Evolutionary conservation across 2,888 invertebrate genomes (phyloP).

Genomic region (Agapetus fuscipes): DNA sequence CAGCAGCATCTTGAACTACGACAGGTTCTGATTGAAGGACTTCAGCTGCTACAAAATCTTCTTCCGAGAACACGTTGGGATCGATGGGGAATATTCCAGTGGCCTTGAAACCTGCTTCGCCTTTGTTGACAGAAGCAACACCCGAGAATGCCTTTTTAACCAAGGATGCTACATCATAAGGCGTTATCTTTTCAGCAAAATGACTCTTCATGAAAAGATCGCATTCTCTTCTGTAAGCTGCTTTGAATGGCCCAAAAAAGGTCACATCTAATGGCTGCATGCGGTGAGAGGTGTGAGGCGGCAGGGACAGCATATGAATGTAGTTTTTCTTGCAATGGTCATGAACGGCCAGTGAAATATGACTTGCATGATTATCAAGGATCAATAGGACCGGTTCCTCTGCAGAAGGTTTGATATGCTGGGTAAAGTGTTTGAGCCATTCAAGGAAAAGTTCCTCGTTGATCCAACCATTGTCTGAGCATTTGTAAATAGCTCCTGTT

Average conservation of each 20-base stretch:
- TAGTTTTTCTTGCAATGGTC: conserved; percentile 1
- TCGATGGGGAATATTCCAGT: conserved; percentile 26
- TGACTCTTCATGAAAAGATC: conserved; percentile 1
- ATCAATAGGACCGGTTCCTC: conserved; percentile 12
- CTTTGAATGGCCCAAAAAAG: conserved; percentile 1
- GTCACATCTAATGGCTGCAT: conserved; percentile 3
- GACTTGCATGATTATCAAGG: not conserved
- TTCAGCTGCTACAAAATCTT: conserved; percentile 22
- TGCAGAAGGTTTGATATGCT: conserved; percentile 21
- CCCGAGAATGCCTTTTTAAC: conserved; percentile 21
- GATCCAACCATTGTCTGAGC: conserved; percentile 10
- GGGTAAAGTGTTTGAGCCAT: conserved; percentile 5
- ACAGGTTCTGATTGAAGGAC: not conserved
- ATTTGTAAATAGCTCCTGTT: conserved; percentile 27
- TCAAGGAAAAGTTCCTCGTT: conserved; percentile 5
- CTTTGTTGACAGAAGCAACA: conserved; percentile 25
- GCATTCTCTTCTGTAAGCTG: not conserved
- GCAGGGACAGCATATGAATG: not conserved
- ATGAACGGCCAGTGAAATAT: not conserved
- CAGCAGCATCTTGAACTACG: conserved; percentile 1
- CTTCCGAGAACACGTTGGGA: conserved; percentile 24
- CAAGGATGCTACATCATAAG: conserved; percentile 25
- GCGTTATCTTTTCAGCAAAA: conserved; percentile 23
- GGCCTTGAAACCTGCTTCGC: conserved; percentile 26
- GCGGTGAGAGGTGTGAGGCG: conserved; percentile 1